Evolutionary conservation across 2,888 invertebrate genomes (phyloP).

Genomic region (Icerya purchasi): DNA sequence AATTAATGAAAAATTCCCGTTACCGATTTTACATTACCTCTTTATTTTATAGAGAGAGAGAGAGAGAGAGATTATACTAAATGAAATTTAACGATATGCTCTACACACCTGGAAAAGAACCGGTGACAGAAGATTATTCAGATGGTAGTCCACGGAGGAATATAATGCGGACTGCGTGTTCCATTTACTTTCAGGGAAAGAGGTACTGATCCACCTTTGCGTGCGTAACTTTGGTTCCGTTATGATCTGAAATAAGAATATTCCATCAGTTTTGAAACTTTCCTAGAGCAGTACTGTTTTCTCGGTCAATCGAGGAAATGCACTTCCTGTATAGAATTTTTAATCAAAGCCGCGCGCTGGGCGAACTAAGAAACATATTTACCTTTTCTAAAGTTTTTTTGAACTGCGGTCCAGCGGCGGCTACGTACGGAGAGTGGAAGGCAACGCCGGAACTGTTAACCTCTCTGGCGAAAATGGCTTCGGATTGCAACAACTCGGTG

Average conservation of each 20-base stretch:
- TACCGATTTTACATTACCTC: not conserved
- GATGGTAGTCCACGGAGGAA: slow-evolving; percentile 84
- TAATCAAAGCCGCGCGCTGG: too few species aligned
- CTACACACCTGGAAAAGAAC: slow-evolving; percentile 30
- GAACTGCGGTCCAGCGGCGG: slow-evolving; percentile 60
- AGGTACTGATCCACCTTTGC: slow-evolving; percentile 78
- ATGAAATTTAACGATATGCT: not conserved
- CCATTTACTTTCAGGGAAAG: slow-evolving; percentile 73
- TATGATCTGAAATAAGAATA: too few species aligned
- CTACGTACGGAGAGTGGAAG: slow-evolving; percentile 83
- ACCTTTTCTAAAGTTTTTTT: slow-evolving; percentile 44
- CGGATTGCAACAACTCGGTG: slow-evolving; percentile 41
- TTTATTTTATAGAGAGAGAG: not conserved
- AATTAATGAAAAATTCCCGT: not conserved
- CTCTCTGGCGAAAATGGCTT: slow-evolving; percentile 59
- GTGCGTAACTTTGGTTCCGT: slow-evolving; percentile 55
- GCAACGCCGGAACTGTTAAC: slow-evolving; percentile 66
- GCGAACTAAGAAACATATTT: slow-evolving; percentile 7
- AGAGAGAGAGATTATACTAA: not conserved
- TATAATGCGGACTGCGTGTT: slow-evolving; percentile 47
- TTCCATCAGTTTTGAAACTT: too few species aligned
- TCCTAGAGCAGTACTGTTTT: too few species aligned
- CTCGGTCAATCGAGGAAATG: too few species aligned
- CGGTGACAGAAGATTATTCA: slow-evolving; percentile 82
- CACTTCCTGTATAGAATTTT: too few species aligned